Conservation (phyloP, 2,113 vertebrate species). For the Trochalopteron elliotii region DNA sequence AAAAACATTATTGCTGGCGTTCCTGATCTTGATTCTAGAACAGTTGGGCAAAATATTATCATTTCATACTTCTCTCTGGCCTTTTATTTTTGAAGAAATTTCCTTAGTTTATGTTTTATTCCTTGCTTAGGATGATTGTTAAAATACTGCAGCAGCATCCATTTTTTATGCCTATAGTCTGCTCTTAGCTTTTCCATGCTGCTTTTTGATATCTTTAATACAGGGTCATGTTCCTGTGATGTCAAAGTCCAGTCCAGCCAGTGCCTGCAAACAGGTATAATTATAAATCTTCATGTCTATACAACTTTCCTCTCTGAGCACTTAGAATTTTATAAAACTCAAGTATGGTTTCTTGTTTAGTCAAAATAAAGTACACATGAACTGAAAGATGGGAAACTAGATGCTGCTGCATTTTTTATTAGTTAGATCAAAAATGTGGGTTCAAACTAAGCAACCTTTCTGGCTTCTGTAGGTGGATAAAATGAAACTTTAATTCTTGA, state of each 20-base stretch:
- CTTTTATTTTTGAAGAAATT: background rate
- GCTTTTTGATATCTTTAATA: background rate
- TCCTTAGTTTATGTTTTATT: background rate
- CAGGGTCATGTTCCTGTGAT: background rate
- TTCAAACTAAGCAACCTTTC: background rate
- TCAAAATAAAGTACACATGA: background rate
- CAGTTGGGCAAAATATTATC: background rate
- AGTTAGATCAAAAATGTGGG: background rate
- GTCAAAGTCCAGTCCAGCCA: background rate
- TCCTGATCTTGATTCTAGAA: background rate
- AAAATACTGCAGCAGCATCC: background rate
- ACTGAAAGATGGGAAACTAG: background rate
- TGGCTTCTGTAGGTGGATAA: background rate
- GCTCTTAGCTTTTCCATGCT: background rate
- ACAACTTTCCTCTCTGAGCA: background rate
- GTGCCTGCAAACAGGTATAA: background rate
- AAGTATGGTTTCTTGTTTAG: background rate
- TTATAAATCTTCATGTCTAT: background rate
- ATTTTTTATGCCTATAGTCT: background rate
- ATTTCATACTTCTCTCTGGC: background rate
- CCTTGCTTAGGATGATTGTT: background rate
- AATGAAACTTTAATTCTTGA: background rate
- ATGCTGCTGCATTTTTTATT: background rate
- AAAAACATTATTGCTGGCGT: background rate
- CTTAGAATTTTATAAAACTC: background rate